Percentiles rank a stretch among this genome's conserved stretches.
phyloP scores from a whole-genome alignment of 2,888 invertebrate genomes.

The Cerastis rubricosa region DNA sequence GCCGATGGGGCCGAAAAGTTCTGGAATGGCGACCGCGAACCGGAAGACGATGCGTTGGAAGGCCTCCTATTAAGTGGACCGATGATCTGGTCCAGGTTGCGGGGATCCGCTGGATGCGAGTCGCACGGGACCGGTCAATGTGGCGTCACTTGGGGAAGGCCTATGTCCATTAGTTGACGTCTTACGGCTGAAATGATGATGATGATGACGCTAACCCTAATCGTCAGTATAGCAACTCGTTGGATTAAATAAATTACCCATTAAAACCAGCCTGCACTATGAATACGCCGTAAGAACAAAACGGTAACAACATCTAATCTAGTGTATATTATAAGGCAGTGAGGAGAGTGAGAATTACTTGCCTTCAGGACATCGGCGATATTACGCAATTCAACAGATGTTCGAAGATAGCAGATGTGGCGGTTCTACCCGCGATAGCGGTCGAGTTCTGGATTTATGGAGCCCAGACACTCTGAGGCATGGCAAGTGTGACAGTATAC shows the following conservation, averaged over 20 bases:
- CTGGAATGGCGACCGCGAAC: no score
- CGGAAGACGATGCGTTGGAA: no score
- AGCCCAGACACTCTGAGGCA: neutral
- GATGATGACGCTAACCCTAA: no score
- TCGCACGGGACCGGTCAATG: no score
- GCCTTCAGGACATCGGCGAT: constrained; percentile 81
- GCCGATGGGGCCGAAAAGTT: no score
- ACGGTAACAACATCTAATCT: constrained; percentile 77
- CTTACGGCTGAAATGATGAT: no score
- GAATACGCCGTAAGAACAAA: constrained; percentile 75
- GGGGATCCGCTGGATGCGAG: no score
- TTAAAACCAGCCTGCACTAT: constrained; percentile 62
- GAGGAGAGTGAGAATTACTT: constrained; percentile 86
- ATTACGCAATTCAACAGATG: constrained; percentile 76
- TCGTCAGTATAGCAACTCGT: neutral
- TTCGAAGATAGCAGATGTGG: constrained; percentile 51
- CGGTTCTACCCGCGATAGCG: neutral
- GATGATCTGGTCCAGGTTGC: no score
- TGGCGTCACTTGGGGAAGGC: no score
- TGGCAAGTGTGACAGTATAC: neutral
- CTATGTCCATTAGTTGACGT: no score
- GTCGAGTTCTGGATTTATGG: neutral
- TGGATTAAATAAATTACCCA: constrained; percentile 27
- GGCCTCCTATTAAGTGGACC: no score
- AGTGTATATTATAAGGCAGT: constrained; percentile 75